These are phyloP conservation scores for Xestoiulus laeticollis DNA, from an alignment of 2,888 invertebrate species.

Conservation along the genomic window DNA sequence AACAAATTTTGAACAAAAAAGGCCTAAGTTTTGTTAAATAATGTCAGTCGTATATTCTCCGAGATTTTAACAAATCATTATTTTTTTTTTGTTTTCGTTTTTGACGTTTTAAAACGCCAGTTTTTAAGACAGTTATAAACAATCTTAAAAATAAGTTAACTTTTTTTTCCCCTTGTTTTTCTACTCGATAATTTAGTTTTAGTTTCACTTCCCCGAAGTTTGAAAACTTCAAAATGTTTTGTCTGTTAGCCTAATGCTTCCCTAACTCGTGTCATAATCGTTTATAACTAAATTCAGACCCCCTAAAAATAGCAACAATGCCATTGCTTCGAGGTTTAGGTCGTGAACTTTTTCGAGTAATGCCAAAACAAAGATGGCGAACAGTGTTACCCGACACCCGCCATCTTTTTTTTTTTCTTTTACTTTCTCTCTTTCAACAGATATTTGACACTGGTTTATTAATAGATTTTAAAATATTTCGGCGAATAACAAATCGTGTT, in stretches of 20 bases:
- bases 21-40: not conserved
- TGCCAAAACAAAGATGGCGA: not conserved
- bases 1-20: not conserved
- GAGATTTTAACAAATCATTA: not conserved
- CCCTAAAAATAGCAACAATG: not conserved
- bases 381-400: not conserved
- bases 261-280: constrained; percentile 10
- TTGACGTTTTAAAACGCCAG: not conserved
- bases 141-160: not conserved
- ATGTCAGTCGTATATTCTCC: not conserved
- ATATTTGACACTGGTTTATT: not conserved
- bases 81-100: not conserved
- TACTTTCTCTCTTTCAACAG: not conserved
- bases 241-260: not conserved
- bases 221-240: constrained; percentile 8
- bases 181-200: not conserved
- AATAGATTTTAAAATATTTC: not conserved
- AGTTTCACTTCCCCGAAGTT: not conserved
- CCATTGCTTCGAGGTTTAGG: constrained; percentile 20
- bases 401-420: not conserved
- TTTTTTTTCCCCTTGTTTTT: not conserved
- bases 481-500: not conserved
- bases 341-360: not conserved
- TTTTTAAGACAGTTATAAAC: not conserved
- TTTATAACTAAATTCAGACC: not conserved